These are phyloP conservation scores for Dichetophora obliterata DNA, from an alignment of 2,888 invertebrate species.

Conservation along the genomic window DNA sequence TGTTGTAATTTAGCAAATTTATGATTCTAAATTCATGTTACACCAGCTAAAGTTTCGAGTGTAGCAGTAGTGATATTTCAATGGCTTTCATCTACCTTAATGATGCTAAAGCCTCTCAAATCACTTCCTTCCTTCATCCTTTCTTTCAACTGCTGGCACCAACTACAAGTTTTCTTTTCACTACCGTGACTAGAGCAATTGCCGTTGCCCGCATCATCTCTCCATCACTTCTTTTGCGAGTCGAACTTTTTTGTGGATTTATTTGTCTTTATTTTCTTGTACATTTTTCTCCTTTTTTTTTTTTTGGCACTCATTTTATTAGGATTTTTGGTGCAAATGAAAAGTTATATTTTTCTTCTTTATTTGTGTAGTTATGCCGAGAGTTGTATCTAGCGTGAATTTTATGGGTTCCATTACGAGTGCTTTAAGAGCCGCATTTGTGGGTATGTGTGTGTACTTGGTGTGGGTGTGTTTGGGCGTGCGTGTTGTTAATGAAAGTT, in stretches of 20 bases:
- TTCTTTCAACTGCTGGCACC: background rate
- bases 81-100: conserved; percentile 24
- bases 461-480: background rate
- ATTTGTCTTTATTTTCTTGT: background rate
- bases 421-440: background rate
- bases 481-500: conserved; percentile 26
- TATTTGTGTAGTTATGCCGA: background rate
- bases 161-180: background rate
- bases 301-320: background rate
- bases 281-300: too few species aligned
- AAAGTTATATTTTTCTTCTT: conserved; percentile 11
- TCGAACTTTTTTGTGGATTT: background rate
- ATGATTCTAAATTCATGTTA: conserved; percentile 38
- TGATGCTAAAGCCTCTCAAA: background rate
- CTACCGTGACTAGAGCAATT: background rate
- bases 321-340: conserved; percentile 27
- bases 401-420: conserved; percentile 20
- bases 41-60: conserved; percentile 30
- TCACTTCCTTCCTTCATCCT: background rate
- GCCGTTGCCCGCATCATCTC: background rate
- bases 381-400: background rate
- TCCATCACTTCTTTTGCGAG: background rate
- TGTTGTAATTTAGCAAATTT: conserved; percentile 39
- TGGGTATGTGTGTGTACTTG: background rate
- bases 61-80: conserved; percentile 24